Conservation (phyloP, 2,797 vertebrate species). For the Mormyrus hasselquistii region DNA sequence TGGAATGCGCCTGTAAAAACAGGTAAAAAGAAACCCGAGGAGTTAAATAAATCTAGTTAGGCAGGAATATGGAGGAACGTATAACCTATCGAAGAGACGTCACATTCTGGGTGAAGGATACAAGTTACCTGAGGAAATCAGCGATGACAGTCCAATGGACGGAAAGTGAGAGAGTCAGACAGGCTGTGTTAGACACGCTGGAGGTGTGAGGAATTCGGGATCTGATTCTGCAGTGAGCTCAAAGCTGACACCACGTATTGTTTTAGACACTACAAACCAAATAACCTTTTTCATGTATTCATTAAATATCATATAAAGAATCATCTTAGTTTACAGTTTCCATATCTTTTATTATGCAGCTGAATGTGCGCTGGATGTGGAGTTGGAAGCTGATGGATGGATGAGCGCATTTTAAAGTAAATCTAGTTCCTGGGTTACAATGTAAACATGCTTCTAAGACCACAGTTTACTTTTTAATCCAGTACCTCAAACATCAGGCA, state of each 20-base stretch:
- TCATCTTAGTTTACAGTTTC: background rate
- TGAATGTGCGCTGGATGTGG: background rate
- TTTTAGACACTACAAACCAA: background rate
- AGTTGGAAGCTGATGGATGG: background rate
- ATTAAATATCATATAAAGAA: background rate
- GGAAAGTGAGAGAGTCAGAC: background rate
- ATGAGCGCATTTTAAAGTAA: background rate
- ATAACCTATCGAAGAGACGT: background rate
- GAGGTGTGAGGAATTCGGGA: background rate
- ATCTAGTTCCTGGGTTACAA: background rate
- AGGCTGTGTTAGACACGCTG: background rate
- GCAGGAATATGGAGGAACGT: background rate
- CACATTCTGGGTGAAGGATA: background rate
- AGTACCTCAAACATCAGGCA: background rate
- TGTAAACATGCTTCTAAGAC: background rate
- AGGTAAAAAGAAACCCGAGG: background rate
- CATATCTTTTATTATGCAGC: background rate
- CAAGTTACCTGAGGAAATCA: background rate
- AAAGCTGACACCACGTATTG: background rate
- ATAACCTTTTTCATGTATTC: background rate
- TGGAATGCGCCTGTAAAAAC: background rate
- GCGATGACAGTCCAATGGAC: background rate
- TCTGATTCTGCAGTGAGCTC: background rate
- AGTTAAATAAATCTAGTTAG: background rate
- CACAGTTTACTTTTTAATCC: background rate